Conservation (phyloP, 2,797 vertebrate species). For the Channa striata region DNA sequence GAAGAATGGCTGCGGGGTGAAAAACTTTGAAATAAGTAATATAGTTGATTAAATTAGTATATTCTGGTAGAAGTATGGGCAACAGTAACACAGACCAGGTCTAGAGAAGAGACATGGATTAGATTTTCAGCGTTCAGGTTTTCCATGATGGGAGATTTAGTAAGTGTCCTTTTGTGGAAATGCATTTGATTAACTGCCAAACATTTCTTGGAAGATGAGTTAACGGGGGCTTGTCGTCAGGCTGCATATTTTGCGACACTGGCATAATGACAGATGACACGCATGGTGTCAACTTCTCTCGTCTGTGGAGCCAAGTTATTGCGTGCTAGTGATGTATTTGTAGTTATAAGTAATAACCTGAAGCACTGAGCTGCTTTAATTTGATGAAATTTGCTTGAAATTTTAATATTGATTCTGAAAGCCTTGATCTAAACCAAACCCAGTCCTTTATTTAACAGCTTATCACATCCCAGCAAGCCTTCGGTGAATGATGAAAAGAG, state of each 20-base stretch:
- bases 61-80: no score
- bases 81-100: no score
- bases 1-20: not conserved
- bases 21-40: not conserved
- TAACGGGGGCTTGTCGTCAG: not conserved
- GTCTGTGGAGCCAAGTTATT: not conserved
- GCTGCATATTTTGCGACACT: not conserved
- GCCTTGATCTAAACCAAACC: conserved; percentile 35
- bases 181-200: conserved; percentile 10
- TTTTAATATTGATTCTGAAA: conserved; percentile 7
- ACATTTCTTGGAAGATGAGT: not conserved
- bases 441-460: conserved; percentile 11
- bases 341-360: not conserved
- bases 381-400: conserved; percentile 23
- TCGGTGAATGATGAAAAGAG: conserved; percentile 48
- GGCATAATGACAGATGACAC: conserved; percentile 5
- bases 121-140: not conserved
- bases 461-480: conserved; percentile 20
- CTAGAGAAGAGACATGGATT: not conserved
- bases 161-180: not conserved
- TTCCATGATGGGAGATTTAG: not conserved
- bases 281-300: not conserved
- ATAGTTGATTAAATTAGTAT: no score
- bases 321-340: not conserved
- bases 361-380: not conserved